Evolutionary conservation across 2,797 vertebrate genomes (phyloP), one percentile per base, ranked within the genome.

Genomic region (Enteromius unitaeniatus): DNA sequence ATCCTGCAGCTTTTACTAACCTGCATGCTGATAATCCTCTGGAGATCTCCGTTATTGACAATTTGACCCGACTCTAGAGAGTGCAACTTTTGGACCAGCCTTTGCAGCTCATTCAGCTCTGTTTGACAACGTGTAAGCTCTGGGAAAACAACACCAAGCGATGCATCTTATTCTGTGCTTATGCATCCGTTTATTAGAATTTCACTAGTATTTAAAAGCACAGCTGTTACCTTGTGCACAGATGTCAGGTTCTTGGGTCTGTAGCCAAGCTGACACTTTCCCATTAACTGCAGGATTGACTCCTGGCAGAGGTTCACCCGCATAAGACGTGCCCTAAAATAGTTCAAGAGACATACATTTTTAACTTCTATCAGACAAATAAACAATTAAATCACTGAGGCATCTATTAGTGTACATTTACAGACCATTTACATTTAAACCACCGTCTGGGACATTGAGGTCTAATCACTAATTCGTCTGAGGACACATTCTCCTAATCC

Each of bases 181-280:
- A 55, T 26, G 4, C 42, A 19, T 21, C 26, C 4, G 5, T 31
- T 11, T 55, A 45, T 34, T 60, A 40, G 17, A 28, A 3, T 23
- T 47, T 53, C 10, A 51, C 2, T 47, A 58, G 8, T 2, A 4
- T 21, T 26, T 31, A 19, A 42, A 70, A 31, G n/a, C 4, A 58
- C 6, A 23, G 14, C 10, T 17, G 89, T 91, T 37, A 98, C 97
- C 97, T 4, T 97, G 95, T 13, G 93, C 94, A 58, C 97, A 99
- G 78, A 89, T 91, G 85, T 97, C 96, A 3, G 95, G 91, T 60
- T 95, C 89, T 9, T 96, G 95, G 23, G 94, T 96, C 93, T 95
- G 96, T 87, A 98, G 93, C 97, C 97, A 98, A 0, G 96, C 95
- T 0, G 95, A 93, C 83, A 98, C 96, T 90, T 97, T 97, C 74